phyloP scores from a whole-genome alignment of 2,797 vertebrate species.

The Peromyscus attwateri region DNA sequence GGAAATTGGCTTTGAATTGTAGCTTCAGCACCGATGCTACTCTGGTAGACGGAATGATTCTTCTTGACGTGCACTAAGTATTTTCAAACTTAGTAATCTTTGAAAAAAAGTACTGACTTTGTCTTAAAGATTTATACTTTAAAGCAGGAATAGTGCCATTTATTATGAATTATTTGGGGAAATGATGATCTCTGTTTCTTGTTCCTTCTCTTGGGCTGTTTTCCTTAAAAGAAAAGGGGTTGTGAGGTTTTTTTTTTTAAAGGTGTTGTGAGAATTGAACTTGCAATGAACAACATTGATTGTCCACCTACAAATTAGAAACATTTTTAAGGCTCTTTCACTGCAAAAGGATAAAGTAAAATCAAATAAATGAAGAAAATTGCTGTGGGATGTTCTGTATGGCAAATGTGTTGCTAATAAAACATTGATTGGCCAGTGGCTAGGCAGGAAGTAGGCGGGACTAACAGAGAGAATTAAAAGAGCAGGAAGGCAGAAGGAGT shows the following conservation, averaged over 20 bases:
- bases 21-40: background rate
- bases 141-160: background rate
- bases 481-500: no score
- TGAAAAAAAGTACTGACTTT: constrained; percentile 42
- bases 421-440: no score
- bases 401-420: no score
- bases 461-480: no score
- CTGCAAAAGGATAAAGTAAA: background rate
- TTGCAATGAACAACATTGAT: background rate
- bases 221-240: background rate
- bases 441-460: no score
- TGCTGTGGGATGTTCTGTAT: no score
- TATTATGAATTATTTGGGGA: background rate
- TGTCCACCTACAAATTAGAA: background rate
- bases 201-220: background rate
- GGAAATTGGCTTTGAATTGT: constrained; percentile 34
- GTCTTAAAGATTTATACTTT: background rate
- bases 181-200: background rate
- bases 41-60: background rate
- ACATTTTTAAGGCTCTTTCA: background rate
- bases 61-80: background rate
- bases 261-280: background rate
- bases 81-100: constrained; percentile 29
- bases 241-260: background rate
- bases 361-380: background rate